Conservation (phyloP, 2,888 invertebrate species). For the Meganola albula region DNA sequence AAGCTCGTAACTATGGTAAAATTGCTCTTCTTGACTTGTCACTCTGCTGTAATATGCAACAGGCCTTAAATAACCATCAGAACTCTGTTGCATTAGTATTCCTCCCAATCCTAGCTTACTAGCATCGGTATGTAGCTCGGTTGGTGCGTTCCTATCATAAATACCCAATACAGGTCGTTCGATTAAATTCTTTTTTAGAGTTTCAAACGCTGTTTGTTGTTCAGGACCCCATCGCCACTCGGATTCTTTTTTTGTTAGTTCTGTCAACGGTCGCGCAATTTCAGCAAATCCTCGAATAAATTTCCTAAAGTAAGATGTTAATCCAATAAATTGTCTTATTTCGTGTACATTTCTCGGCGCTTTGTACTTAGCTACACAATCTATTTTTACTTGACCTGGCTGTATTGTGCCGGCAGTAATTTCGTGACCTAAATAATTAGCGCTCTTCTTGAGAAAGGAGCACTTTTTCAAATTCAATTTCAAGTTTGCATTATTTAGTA, state of each 20-base stretch:
- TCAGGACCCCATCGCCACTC: conserved; percentile 1
- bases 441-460: conserved; percentile 2
- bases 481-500: no score
- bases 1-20: conserved; percentile 3
- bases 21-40: conserved; percentile 1
- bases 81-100: conserved; percentile 3
- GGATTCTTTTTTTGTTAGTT: conserved; percentile 2
- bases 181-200: neutral
- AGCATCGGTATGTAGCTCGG: conserved; percentile 3
- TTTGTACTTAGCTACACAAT: conserved; percentile 1
- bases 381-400: conserved; percentile 5
- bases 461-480: conserved; percentile 7
- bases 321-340: conserved; percentile 5
- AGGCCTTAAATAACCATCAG: neutral
- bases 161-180: conserved; percentile 2
- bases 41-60: conserved; percentile 5
- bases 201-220: neutral
- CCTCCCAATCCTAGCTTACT: conserved; percentile 4
- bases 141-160: neutral
- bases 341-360: conserved; percentile 6
- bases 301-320: conserved; percentile 7
- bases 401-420: conserved; percentile 5
- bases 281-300: conserved; percentile 6
- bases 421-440: conserved; percentile 4
- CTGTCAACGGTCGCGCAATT: conserved; percentile 4